A percentile compares a stretch with the other conserved stretches of the same genome.
These are phyloP conservation scores for Pheucticus melanocephalus DNA, from an alignment of 2,113 vertebrate genomes.

Conservation along the genomic window DNA sequence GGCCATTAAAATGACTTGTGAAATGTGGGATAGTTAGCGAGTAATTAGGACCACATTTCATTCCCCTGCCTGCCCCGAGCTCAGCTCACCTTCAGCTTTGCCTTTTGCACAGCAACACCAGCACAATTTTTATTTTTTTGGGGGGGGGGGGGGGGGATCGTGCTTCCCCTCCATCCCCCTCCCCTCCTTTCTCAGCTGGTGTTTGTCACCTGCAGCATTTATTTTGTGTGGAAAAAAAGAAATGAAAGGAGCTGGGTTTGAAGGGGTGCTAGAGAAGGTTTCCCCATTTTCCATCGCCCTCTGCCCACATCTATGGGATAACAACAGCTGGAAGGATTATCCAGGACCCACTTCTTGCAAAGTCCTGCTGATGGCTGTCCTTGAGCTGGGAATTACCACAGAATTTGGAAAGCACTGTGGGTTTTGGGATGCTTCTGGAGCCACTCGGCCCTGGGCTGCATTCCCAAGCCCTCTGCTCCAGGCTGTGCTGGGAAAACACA, in stretches of 20 bases:
- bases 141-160: rapidly evolving
- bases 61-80: neutral
- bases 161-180: neutral
- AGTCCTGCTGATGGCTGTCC: neutral
- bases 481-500: neutral
- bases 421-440: neutral
- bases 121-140: no score
- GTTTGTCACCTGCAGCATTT: neutral
- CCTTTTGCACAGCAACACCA: rapidly evolving
- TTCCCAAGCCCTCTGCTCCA: neutral
- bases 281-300: neutral
- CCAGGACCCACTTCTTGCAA: neutral
- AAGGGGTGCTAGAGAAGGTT: neutral
- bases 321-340: neutral
- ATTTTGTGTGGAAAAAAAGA: neutral
- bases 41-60: slow-evolving; percentile 61
- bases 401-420: neutral
- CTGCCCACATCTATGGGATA: neutral
- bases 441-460: neutral
- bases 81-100: neutral
- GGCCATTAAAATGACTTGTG: slow-evolving; percentile 48
- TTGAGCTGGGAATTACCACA: neutral
- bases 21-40: slow-evolving; percentile 43
- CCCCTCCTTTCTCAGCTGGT: neutral
- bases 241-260: neutral